Evolutionary conservation across 2,113 vertebrate species (phyloP).

Genomic region (Silurus glanis): DNA sequence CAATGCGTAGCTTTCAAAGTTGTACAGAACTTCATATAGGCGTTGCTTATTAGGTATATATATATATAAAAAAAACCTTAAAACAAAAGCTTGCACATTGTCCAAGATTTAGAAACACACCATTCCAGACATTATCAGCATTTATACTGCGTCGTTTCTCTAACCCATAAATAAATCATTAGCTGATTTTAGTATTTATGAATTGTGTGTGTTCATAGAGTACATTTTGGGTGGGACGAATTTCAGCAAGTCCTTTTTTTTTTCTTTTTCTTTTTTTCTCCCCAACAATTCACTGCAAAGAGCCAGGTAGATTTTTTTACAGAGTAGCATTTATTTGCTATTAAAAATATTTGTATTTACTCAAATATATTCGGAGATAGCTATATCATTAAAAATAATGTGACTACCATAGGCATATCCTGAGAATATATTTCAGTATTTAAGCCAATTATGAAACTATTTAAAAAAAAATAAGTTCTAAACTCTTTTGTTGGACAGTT

Average conservation of each 20-base stretch:
- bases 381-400: constrained; percentile 52
- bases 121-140: constrained; percentile 15
- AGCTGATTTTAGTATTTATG: background rate
- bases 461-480: constrained; percentile 44
- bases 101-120: constrained; percentile 24
- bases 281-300: constrained; percentile 49
- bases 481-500: constrained; percentile 38
- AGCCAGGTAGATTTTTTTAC: constrained; percentile 51
- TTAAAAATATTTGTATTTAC: constrained; percentile 58
- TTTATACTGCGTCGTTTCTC: constrained; percentile 8
- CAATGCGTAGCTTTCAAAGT: constrained; percentile 31
- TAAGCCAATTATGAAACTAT: constrained; percentile 56
- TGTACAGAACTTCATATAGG: constrained; percentile 29
- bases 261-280: background rate
- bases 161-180: background rate
- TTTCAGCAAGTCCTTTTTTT: constrained; percentile 37
- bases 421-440: constrained; percentile 66
- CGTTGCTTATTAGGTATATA: constrained; percentile 13
- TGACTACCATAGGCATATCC: constrained; percentile 66
- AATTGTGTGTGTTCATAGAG: background rate
- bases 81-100: constrained; percentile 27
- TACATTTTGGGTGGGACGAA: constrained; percentile 25
- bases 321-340: constrained; percentile 62
- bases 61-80: background rate
- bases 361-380: constrained; percentile 57